Conservation (phyloP, 1,140 invertebrate genomes). For the Tribolium madens region DNA sequence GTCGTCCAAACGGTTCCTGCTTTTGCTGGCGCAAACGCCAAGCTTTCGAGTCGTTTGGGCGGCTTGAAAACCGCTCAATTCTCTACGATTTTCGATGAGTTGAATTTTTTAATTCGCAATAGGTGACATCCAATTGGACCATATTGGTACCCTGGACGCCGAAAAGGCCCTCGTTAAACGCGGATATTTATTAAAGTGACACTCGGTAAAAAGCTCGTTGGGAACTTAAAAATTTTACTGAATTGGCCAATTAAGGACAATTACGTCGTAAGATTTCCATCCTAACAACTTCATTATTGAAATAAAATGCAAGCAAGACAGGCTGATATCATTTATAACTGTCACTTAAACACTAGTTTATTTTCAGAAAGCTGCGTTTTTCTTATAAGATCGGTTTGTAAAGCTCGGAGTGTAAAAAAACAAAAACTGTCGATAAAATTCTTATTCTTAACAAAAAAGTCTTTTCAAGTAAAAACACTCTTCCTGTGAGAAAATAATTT, state of each 20-base stretch:
- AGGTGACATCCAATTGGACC: neutral
- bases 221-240: neutral
- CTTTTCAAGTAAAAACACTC: too few species aligned
- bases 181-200: constrained; percentile 12
- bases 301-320: neutral
- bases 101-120: constrained; percentile 39
- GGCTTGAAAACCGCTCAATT: constrained; percentile 18
- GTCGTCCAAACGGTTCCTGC: constrained; percentile 46
- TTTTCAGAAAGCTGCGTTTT: neutral
- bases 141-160: neutral
- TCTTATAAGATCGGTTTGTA: neutral
- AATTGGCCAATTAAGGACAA: constrained; percentile 34
- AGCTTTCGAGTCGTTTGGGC: constrained; percentile 19
- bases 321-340: neutral
- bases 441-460: too few species aligned
- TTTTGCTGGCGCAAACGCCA: constrained; percentile 39
- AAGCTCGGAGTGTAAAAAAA: too few species aligned
- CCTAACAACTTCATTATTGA: constrained; percentile 5
- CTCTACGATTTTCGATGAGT: constrained; percentile 45
- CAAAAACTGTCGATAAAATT: too few species aligned
- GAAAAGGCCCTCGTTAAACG: constrained; percentile 7
- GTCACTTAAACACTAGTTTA: neutral
- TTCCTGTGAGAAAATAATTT: too few species aligned
- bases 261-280: constrained; percentile 11
- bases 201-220: neutral